Percentiles rank a stretch among this genome's conserved stretches.
phyloP scores from a whole-genome alignment of 2,888 invertebrate genomes.

The Pocota personata region DNA sequence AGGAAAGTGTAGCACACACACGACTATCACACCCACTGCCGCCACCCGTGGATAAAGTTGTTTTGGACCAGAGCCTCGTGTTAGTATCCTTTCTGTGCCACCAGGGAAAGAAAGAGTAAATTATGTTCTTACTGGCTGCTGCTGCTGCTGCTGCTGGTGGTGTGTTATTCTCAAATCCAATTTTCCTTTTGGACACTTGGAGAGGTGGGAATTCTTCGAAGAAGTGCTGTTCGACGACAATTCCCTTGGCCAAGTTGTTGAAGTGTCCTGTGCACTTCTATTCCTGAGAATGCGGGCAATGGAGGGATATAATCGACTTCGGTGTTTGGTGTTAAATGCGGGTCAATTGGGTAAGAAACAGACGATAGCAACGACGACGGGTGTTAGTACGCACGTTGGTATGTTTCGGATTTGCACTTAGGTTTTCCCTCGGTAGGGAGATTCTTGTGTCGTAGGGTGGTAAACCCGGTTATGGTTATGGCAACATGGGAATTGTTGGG shows the following conservation, averaged over 20 bases:
- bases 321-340: conserved; percentile 48
- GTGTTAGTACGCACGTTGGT: conserved; percentile 25
- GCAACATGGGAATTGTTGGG: conserved; percentile 7
- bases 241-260: conserved; percentile 36
- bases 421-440: neutral
- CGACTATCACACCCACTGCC: neutral
- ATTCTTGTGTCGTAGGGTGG: neutral
- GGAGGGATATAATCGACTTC: conserved; percentile 48
- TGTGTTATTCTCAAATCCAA: conserved; percentile 51
- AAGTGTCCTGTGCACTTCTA: conserved; percentile 30
- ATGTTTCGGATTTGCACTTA: conserved; percentile 17
- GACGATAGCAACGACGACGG: neutral
- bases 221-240: conserved; percentile 14
- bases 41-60: conserved; percentile 42
- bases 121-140: conserved; percentile 47
- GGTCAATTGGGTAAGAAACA: conserved; percentile 55
- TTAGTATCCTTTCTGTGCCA: neutral
- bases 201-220: conserved; percentile 17
- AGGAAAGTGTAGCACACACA: conserved; percentile 3
- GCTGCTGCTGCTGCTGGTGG: neutral
- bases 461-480: conserved; percentile 18
- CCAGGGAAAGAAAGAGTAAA: conserved; percentile 47
- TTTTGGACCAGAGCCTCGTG: conserved; percentile 7
- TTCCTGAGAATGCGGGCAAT: conserved; percentile 12
- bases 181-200: conserved; percentile 47